Base-by-base conservation (phyloP, 1,140 invertebrate genomes). In the Diabrotica virgifera region DNA sequence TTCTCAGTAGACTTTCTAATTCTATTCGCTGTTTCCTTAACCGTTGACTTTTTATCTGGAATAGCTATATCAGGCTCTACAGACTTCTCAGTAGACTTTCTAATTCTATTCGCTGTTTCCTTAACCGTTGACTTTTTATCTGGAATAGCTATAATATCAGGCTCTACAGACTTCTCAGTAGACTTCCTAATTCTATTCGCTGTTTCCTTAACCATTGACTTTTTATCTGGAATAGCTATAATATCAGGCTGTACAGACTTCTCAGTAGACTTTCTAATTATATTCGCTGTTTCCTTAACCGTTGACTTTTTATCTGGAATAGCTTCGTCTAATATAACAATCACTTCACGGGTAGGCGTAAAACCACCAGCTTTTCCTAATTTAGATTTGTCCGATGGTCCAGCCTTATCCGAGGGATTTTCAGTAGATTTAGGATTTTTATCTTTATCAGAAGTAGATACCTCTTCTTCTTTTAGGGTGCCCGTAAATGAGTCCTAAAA, bases 401-500 rank as follows among this genome's bases (percentile, higher is more conserved):
- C 24, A 24, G 24, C 12, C 36, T 12, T 35, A 9, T 14, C 8
- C 6, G 24, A 24, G 1, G 24, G 24, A 24, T 24, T 24, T 24
- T 24, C 5, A 10, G 14, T 54, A 54, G 53, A 54, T 35, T 54
- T 54, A 14, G 14, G 7, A 9, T 55, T 55, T 14, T 10, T 55
- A 10, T 55, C 36, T 6, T 13, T 12, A 24, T 13, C 53, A 11
- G n/a, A 13, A 55, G n/a, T 55, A 55, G 53, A 55, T 8, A n/a
- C 14, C 38, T 51, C 11, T 50, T 51, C 40, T 46, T 10, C 46
- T 12, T 38, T 40, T 55, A 14, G 11, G 36, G 13, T 55, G 12
- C 36, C 24, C 11, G 14, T 24, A 5, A 8, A 13, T 53, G 52
- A 10, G 12, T 65, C 71, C 71, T 73, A 59, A 65, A 63, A 64